Base-by-base conservation (phyloP, 1,140 invertebrate species). In the Drosophila kanapiae region DNA sequence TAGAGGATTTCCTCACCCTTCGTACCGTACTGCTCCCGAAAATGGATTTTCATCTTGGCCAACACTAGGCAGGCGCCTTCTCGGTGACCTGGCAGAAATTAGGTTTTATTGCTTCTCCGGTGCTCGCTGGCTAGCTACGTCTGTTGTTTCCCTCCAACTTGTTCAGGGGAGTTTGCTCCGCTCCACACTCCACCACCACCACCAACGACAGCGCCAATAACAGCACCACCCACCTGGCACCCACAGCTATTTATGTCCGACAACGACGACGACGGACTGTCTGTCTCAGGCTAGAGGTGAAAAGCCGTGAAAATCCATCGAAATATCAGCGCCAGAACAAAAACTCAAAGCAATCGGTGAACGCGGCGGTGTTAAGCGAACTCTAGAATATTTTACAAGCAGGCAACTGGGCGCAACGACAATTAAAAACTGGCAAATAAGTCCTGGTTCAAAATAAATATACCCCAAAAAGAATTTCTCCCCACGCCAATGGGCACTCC, bases 1-100 rank as follows among this genome's bases (percentile, higher is more conserved):
- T 93, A 93, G 4, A 93, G 80, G 56, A 93, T 90, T 75, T 93
- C 92, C 72, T 93, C 92, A 27, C 92, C 92, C 79, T 90, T 92
- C 33, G 91, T 86, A 27, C 91, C 92, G 71, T 93, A 93, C 56
- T 93, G 91, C 33, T 93, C 92, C 33, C 92, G 91, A 82, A 93
- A 93, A 82, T 93, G 92, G 58, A 93, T 92, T 78, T 91, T 92
- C 92, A 93, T 93, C 76, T 64, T 68, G 37, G 37, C 56, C 27
- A 48, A 48, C 47, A 48, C 47, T 27, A 27, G 7, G 23, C 47
- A 45, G 33, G n/a, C 47, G 48, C 23, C 37, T 33, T 51, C 3
- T 23, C 33, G 42, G 16, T 47, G 18, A 13, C 33, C 33, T 43
- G 59, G 35, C 64, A 45, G 45, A 67, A 67, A 67, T 33, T 23